Evolutionary conservation across 2,797 vertebrate species (phyloP).

Genomic region (Mormyrops boulengeri): DNA sequence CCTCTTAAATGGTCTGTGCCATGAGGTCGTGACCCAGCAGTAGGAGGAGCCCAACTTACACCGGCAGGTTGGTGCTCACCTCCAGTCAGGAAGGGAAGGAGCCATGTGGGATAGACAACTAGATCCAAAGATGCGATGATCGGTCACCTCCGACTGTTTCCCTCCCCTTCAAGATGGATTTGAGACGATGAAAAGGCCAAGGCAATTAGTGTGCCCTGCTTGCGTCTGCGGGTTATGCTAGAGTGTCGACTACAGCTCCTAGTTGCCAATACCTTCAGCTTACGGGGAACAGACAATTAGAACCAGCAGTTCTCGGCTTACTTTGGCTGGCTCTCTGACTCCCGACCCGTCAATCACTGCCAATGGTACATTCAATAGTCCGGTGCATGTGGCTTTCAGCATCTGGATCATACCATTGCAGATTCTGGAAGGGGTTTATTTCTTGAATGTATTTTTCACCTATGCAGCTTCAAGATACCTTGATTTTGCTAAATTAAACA

Average conservation of each 20-base stretch:
- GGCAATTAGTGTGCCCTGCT: slow-evolving; percentile 61
- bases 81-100: slow-evolving; percentile 50
- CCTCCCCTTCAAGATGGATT: slow-evolving; percentile 41
- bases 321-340: neutral
- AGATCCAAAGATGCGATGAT: slow-evolving; percentile 55
- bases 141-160: slow-evolving; percentile 33
- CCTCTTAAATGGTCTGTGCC: slow-evolving; percentile 61
- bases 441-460: neutral
- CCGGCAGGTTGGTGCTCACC: slow-evolving; percentile 49
- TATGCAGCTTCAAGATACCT: neutral
- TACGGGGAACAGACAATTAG: slow-evolving; percentile 58
- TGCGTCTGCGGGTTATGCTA: slow-evolving; percentile 60
- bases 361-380: neutral
- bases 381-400: neutral
- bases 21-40: slow-evolving; percentile 55
- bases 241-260: slow-evolving; percentile 49
- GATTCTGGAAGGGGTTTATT: neutral
- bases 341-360: neutral
- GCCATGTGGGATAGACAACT: slow-evolving; percentile 56
- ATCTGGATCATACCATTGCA: neutral
- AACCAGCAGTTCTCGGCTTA: neutral
- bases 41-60: slow-evolving; percentile 55
- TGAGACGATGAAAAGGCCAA: slow-evolving; percentile 66
- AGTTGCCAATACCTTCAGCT: slow-evolving; percentile 62
- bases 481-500: neutral